Base-by-base conservation (phyloP, 2,113 vertebrate species). In the Osmerus eperlanus region DNA sequence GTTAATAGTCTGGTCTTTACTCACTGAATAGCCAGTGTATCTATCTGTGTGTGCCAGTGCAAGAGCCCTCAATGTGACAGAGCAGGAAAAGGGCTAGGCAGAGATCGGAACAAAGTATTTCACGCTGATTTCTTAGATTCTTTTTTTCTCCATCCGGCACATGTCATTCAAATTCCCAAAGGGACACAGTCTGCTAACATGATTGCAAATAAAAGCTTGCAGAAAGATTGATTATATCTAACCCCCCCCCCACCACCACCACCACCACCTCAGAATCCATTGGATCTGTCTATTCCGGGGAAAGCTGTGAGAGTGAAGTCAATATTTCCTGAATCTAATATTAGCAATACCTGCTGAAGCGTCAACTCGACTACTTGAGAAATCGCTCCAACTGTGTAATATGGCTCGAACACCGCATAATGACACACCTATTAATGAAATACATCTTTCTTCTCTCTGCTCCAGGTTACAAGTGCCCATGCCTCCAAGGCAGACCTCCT, bases 401-500 rank as follows among this genome's bases (percentile, higher is more conserved):
- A 55, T 21, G 25, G 61, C 56, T 62, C 21, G 6, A 47, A 2
- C 14, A 55, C 21, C 41, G 66, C 53, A 47, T 29, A 15, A 51
- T 14, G 53, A 41, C 28, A 54, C 60, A 66, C 25, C 15, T 29
- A 7, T 72, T 88, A 47, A 85, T 64, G 66, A n/a, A 25, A 83
- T 85, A 60, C 1, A 65, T 81, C 21, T 79, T 23, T 81, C 41
- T 14, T 74, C 55, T 68, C 68, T 82, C 54, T 78, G 76, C 85
- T 78, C 23, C 88, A 98, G 97, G 94, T 97, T 82, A 88, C 93
- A 59, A 94, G 93, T 87, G 92, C 90, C 86, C 94, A 96, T 71
- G 90, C 94, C 91, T 96, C 95, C 58, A 98, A 98, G 87, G 91
- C 94, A 67, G 95, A 96, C 83, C 89, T 94, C 77, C 92, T 97